Evolutionary conservation across 2,113 vertebrate species (phyloP).

Genomic region (Globicephala melas): DNA sequence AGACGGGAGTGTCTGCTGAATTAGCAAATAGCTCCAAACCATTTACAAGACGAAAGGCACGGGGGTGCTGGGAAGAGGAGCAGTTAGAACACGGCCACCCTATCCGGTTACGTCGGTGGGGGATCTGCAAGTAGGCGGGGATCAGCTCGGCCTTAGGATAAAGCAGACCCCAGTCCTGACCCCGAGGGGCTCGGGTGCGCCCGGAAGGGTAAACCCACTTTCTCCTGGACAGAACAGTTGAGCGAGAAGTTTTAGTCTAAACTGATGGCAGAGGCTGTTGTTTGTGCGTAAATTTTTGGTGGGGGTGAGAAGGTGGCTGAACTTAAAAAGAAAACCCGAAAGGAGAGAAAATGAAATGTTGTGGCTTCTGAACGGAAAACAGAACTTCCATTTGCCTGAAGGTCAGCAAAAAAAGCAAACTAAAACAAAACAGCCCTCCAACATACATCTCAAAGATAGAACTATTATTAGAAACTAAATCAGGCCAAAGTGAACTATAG

Average conservation of each 20-base stretch:
- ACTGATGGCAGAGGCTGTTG: neutral
- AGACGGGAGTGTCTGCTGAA: neutral
- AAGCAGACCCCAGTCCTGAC: neutral
- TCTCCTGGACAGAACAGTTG: neutral
- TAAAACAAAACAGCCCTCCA: slow-evolving; percentile 52
- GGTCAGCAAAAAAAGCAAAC: slow-evolving; percentile 64
- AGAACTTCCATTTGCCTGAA: slow-evolving; percentile 44
- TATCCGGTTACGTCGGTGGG: neutral
- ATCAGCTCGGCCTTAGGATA: neutral
- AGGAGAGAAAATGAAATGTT: neutral
- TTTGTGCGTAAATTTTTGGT: neutral
- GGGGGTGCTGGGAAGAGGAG: neutral
- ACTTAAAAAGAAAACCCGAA: neutral
- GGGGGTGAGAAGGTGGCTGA: neutral
- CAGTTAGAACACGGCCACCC: neutral
- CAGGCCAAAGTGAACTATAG: slow-evolving; percentile 40
- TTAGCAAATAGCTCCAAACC: neutral
- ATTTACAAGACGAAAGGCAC: neutral
- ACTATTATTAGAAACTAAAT: slow-evolving; percentile 69
- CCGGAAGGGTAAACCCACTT: neutral
- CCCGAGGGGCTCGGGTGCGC: neutral
- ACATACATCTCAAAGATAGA: slow-evolving; percentile 39
- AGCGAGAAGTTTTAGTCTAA: neutral
- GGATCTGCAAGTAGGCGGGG: neutral
- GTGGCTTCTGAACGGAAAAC: slow-evolving; percentile 22